phyloP scores from a whole-genome alignment of 2,888 invertebrate species.

The Hirtodrosophila histrioides region DNA sequence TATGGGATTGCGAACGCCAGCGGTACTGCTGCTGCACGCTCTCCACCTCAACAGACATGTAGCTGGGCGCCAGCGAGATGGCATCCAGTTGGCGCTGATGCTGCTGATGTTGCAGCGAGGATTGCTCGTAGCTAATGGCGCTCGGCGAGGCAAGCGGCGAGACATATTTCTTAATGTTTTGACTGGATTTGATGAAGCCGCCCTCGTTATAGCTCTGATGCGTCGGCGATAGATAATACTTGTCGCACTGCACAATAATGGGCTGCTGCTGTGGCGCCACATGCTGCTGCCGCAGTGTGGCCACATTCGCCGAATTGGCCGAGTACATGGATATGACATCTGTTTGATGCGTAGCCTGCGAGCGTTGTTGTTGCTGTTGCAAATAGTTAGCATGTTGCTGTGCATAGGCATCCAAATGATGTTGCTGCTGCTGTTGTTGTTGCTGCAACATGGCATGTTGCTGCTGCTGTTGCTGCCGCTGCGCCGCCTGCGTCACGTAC shows the following conservation, averaged over 20 bases:
- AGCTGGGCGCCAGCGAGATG: slow-evolving; percentile 81
- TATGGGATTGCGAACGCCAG: slow-evolving; percentile 79
- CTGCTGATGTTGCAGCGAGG: slow-evolving; percentile 47
- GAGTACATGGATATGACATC: slow-evolving; percentile 79
- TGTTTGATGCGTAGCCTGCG: slow-evolving; percentile 9
- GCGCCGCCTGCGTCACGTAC: slow-evolving; percentile 42
- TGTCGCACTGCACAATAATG: slow-evolving; percentile 83
- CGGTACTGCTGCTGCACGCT: slow-evolving; percentile 67
- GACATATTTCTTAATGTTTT: slow-evolving; percentile 83
- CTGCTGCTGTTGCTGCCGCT: slow-evolving; percentile 48
- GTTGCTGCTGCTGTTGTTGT: slow-evolving; percentile 34
- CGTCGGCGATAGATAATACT: slow-evolving; percentile 83
- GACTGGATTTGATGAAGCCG: slow-evolving; percentile 83
- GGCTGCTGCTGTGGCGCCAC: slow-evolving; percentile 77
- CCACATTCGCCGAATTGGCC: slow-evolving; percentile 81
- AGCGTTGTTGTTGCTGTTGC: slow-evolving; percentile 52
- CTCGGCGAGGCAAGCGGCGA: slow-evolving; percentile 80
- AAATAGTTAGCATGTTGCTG: slow-evolving; percentile 25
- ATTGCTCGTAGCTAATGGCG: slow-evolving; percentile 60
- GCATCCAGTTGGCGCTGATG: slow-evolving; percentile 70
- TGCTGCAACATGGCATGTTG: slow-evolving; percentile 46
- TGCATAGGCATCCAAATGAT: slow-evolving; percentile 46
- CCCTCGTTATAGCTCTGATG: slow-evolving; percentile 82
- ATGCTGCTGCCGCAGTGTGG: slow-evolving; percentile 78
- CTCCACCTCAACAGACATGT: slow-evolving; percentile 72